Base-by-base conservation (phyloP, 1,140 invertebrate species). In the Epicauta chinensis region DNA sequence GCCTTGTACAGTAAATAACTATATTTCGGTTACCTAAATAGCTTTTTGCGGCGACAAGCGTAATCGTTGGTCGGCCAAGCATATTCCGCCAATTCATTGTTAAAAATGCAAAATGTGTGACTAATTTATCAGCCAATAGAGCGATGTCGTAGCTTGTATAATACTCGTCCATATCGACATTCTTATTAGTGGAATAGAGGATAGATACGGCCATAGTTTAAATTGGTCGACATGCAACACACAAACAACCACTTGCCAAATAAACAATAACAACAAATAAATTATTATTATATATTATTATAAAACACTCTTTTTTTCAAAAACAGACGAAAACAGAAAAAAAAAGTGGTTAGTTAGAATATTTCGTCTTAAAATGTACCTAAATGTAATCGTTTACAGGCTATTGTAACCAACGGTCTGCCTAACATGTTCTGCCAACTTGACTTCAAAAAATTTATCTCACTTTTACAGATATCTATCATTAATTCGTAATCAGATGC, bases 391-490 rank as follows among this genome's bases (percentile, higher is more conserved):
- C 86, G 83, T 76, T 87, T 87, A 73, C 95, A 78, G 64, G 88
- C 83, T 75, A 97, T 82, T 57, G 92, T 88, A 69, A 94, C 87
- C 64, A 93, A 79, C 45, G 92, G 92, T 66, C 91, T 80, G 59
- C 92, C 92, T 69, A 93, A 82, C 75, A 93, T 88, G 76, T 92
- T 91, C 78, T 92, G 89, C 92, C 92, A 96, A 70, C 87, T 90
- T 60, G 88, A 93, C 78, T 95, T 94, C 75, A 96, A 83, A 79
- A 95, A 95, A 82, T 93, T 90, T 67, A 96, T 87, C 80, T 95
- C 91, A 65, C 88, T 89, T 80, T 93, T 94, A 78, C 94, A 91
- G 72, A 91, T 94, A 79, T 97, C 93, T 72, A 97, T 90, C 84
- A 97, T 89, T 72, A 97, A 80, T 74, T 95, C 89, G 76, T 93